Evolutionary conservation across 1,140 invertebrate species (phyloP).

Genomic region (Chymomyza costata): DNA sequence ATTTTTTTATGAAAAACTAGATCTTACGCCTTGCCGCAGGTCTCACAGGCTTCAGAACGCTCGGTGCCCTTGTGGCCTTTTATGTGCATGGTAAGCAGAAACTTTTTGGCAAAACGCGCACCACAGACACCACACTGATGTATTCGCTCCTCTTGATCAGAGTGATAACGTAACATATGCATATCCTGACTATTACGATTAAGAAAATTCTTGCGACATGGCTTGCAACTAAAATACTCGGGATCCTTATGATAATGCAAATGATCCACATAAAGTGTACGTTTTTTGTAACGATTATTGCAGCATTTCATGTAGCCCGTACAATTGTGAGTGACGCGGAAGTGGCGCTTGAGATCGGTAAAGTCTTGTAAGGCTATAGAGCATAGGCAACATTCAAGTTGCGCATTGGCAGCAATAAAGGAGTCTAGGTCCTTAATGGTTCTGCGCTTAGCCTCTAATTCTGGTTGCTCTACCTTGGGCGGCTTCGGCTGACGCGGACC

Average conservation of each 20-base stretch:
- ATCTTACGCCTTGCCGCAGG: slow-evolving; percentile 53
- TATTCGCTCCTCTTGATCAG: slow-evolving; percentile 53
- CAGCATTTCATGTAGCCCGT: slow-evolving; percentile 61
- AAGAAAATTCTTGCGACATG: slow-evolving; percentile 50
- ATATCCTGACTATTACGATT: slow-evolving; percentile 61
- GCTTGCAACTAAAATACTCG: slow-evolving; percentile 55
- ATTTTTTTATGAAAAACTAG: too few relatives aligned
- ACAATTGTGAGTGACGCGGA: slow-evolving; percentile 43
- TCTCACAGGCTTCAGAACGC: slow-evolving; percentile 50
- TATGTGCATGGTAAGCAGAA: slow-evolving; percentile 58
- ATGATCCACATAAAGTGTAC: slow-evolving; percentile 54
- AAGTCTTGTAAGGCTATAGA: slow-evolving; percentile 41
- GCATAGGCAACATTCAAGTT: slow-evolving; percentile 52
- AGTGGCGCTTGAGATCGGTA: slow-evolving; percentile 55
- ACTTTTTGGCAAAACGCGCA: slow-evolving; percentile 63
- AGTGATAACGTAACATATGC: slow-evolving; percentile 63
- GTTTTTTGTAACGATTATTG: slow-evolving; percentile 64
- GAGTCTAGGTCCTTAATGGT: slow-evolving; percentile 61
- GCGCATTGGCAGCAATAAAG: slow-evolving; percentile 58
- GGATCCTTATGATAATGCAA: slow-evolving; percentile 64
- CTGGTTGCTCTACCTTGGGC: slow-evolving; percentile 1
- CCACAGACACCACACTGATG: slow-evolving; percentile 51
- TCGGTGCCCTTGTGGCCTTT: slow-evolving; percentile 58
- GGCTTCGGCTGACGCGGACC: slow-evolving; percentile 4
- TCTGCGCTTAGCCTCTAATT: slow-evolving; percentile 31